Conservation (phyloP, 2,888 invertebrate species). For the Agrotis exclamationis region DNA sequence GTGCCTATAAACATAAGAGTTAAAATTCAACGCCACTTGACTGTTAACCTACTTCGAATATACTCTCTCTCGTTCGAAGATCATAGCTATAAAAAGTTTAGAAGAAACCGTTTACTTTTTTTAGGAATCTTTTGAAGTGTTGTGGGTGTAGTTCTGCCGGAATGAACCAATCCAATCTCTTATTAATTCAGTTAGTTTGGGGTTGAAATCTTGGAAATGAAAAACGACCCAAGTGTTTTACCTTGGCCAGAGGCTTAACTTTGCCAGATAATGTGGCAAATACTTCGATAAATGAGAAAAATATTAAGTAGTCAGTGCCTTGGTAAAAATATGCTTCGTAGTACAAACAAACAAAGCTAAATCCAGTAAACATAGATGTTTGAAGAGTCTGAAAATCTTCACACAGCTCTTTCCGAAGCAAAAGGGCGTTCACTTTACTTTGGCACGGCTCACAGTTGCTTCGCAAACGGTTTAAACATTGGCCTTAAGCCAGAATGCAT, state of each 20-base stretch:
- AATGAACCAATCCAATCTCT: too few species aligned
- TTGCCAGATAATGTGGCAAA: too few species aligned
- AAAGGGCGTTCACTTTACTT: slow-evolving; percentile 81
- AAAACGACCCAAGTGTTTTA: too few species aligned
- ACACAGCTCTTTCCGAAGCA: slow-evolving; percentile 74
- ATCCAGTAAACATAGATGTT: slow-evolving; percentile 65
- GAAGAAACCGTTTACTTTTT: slow-evolving; percentile 12
- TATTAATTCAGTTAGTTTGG: too few species aligned
- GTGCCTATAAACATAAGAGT: slow-evolving; percentile 36
- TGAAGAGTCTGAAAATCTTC: slow-evolving; percentile 75
- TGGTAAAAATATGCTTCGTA: neutral
- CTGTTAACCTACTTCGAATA: slow-evolving; percentile 42
- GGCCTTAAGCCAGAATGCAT: slow-evolving; percentile 77
- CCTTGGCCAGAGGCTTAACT: too few species aligned
- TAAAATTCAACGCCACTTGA: slow-evolving; percentile 45
- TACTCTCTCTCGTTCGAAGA: slow-evolving; percentile 31
- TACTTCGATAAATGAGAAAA: too few species aligned
- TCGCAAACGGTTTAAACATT: slow-evolving; percentile 78
- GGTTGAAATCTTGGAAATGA: too few species aligned
- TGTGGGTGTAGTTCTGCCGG: too few species aligned
- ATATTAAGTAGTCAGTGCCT: neutral
- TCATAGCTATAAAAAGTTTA: slow-evolving; percentile 3
- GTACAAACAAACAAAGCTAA: slow-evolving; percentile 46
- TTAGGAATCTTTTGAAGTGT: slow-evolving; percentile 6
- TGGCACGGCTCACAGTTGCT: slow-evolving; percentile 75